These are phyloP conservation scores for Stigmatopora nigra DNA, from an alignment of 2,113 vertebrate species.

Conservation along the genomic window DNA sequence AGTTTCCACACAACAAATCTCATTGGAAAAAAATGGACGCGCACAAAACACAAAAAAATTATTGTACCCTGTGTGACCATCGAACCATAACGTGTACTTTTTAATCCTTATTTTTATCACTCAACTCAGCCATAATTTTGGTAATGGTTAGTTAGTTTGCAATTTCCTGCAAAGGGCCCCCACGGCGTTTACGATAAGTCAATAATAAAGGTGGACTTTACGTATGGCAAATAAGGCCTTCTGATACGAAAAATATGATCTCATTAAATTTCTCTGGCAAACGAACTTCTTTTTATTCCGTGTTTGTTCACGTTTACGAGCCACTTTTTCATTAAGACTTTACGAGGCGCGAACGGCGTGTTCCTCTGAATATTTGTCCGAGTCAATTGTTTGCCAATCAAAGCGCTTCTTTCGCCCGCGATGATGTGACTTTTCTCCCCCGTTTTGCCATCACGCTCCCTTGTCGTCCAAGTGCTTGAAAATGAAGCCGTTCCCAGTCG, in stretches of 20 bases:
- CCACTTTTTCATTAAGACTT: neutral
- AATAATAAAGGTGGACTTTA: neutral
- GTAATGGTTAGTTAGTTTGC: neutral
- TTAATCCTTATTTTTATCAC: too few relatives aligned
- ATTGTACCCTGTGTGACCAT: too few relatives aligned
- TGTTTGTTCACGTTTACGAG: neutral
- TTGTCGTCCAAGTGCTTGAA: neutral
- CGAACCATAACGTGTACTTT: too few relatives aligned
- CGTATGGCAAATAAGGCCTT: neutral
- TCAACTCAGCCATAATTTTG: too few relatives aligned
- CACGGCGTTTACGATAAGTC: neutral
- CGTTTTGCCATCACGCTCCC: neutral
- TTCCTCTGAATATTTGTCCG: neutral
- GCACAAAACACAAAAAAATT: constrained; percentile 6
- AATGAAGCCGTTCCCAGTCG: neutral
- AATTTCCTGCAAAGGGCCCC: neutral
- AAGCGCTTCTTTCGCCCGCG: neutral
- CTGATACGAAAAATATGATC: neutral
- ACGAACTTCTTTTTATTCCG: neutral
- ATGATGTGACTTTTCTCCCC: neutral
- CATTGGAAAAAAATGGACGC: constrained; percentile 24
- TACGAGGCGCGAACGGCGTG: neutral
- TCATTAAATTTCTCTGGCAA: neutral
- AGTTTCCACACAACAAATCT: constrained; percentile 55
- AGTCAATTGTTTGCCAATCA: neutral